Base-by-base conservation (phyloP, 2,888 invertebrate species). In the Caradrina clavipalpis region DNA sequence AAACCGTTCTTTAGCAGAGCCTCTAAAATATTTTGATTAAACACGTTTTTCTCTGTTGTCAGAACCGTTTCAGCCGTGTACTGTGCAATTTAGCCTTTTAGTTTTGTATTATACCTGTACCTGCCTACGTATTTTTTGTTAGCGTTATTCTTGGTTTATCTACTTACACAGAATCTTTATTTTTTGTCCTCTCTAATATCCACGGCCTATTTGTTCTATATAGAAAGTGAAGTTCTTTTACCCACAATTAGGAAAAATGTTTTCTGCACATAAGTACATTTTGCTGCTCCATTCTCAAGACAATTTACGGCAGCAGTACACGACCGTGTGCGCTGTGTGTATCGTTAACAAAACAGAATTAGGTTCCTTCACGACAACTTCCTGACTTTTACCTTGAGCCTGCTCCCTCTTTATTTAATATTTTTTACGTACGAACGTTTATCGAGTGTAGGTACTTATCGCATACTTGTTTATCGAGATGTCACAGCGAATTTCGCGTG, bases 311-410 rank as follows among this genome's bases (percentile, higher is more conserved):
- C 51, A 51, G 63, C 53, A 49, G 55, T 64, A 83, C 80, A 79
- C 54, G 74, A 51, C 59, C 67, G 35, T 56, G 47, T 59, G 56
- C 65, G 68, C 73, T 53, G 51, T 50, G 61, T 69, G 65, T 75
- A 66, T 78, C 73, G 78, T 78, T 76, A 80, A 69, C 72, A 74
- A 70, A 69, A 75, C 59, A 50, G 78, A 82, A 79, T 81, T 85
- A 73, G n/a, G n/a, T n/a, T n/a, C 76, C 79, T 73, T 57, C 65
- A 58, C 78, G 78, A 83, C 77, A 78, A 81, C 78, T 84, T 86
- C 63, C 65, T 63, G 63, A 64, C 57, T 74, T 53, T 66, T 61
- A 58, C 70, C 67, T 68, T 55, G 31, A 69, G 22, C 11, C 51
- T 8, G 45, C 58, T 69, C 19, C 58, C 49, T 42, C 21, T 65